Evolutionary conservation across 2,113 vertebrate genomes (phyloP).

Genomic region (Potamarius usumacintae): DNA sequence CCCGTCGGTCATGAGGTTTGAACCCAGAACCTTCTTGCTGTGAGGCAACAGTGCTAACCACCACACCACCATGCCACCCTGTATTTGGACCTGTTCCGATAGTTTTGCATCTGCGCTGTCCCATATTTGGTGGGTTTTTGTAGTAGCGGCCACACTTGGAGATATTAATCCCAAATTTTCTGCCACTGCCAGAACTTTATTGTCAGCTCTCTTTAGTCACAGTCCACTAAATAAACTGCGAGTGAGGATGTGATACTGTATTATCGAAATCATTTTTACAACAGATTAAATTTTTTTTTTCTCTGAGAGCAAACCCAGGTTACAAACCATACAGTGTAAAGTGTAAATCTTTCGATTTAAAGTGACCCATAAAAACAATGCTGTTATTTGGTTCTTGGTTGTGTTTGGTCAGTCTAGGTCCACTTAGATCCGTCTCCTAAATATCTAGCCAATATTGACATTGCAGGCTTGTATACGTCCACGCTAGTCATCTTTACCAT

Average conservation of each 20-base stretch:
- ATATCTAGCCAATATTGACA: not conserved
- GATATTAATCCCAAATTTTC: not conserved
- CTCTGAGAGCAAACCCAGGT: not conserved
- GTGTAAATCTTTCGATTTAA: no score
- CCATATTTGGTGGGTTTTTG: not conserved
- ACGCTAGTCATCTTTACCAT: not conserved
- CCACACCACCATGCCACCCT: no score
- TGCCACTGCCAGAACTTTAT: not conserved
- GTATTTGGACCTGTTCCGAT: not conserved
- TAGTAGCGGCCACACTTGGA: not conserved
- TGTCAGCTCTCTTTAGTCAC: not conserved
- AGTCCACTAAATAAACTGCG: not conserved
- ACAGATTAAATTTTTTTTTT: no score
- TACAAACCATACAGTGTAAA: not conserved
- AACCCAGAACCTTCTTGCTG: no score
- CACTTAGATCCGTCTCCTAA: no score
- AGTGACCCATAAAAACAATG: no score
- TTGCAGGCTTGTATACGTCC: not conserved
- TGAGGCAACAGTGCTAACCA: no score
- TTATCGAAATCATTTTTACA: no score
- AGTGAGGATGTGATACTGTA: no score
- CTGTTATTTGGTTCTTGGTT: no score
- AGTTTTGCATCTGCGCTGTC: not conserved
- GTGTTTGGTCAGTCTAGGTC: no score
- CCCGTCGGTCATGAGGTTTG: no score